Percentiles rank a stretch among this genome's conserved stretches.
phyloP scores from a whole-genome alignment of 2,888 invertebrate genomes.

The Chaetoderma sp. region DNA sequence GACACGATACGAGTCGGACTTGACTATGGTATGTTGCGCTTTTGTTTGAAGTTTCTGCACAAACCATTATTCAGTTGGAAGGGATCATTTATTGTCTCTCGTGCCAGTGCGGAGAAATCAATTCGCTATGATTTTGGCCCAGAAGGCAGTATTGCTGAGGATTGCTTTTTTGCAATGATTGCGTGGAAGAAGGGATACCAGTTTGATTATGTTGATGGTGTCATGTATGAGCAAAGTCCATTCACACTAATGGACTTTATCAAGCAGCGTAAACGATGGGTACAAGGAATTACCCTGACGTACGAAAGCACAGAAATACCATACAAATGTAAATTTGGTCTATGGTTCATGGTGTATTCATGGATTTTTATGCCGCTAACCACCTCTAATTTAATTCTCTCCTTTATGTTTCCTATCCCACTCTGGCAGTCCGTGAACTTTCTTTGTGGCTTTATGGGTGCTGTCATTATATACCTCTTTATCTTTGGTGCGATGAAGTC shows the following conservation, averaged over 20 bases:
- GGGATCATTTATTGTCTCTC: slow-evolving; percentile 41
- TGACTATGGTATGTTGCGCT: slow-evolving; percentile 41
- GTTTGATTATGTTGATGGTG: slow-evolving; percentile 42
- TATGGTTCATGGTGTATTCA: slow-evolving; percentile 39
- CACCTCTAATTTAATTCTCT: slow-evolving; percentile 38
- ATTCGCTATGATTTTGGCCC: slow-evolving; percentile 44
- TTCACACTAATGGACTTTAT: slow-evolving; percentile 38
- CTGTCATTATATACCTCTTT: slow-evolving; percentile 37
- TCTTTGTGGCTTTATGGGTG: slow-evolving; percentile 37
- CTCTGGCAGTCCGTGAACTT: slow-evolving; percentile 35
- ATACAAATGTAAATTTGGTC: slow-evolving; percentile 35
- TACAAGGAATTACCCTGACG: slow-evolving; percentile 37
- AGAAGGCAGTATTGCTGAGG: slow-evolving; percentile 41
- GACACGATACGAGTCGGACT: slow-evolving; percentile 42
- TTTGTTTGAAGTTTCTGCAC: slow-evolving; percentile 33
- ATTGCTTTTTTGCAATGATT: slow-evolving; percentile 39
- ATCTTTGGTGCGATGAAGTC: slow-evolving; percentile 41
- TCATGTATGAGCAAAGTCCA: slow-evolving; percentile 43
- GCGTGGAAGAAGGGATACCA: slow-evolving; percentile 38
- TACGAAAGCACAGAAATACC: slow-evolving; percentile 37
- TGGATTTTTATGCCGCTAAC: slow-evolving; percentile 39
- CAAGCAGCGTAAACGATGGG: slow-evolving; percentile 41
- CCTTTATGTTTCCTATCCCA: slow-evolving; percentile 37
- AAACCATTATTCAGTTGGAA: slow-evolving; percentile 41
- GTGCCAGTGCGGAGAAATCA: slow-evolving; percentile 36